These are phyloP conservation scores for Cheiracanthium punctorium DNA, from an alignment of 2,888 invertebrate genomes.

Conservation along the genomic window DNA sequence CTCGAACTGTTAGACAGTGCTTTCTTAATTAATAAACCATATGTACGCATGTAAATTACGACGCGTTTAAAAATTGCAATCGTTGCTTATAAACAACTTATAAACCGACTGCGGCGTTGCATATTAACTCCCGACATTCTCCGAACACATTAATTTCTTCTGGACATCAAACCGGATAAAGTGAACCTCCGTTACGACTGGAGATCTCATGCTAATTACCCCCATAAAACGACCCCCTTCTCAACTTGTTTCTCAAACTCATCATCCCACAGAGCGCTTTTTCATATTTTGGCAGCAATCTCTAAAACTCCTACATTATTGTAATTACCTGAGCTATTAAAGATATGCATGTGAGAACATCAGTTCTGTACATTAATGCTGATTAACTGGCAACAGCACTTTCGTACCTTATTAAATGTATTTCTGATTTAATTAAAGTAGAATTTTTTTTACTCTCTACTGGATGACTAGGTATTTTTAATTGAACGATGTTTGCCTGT, in stretches of 20 bases:
- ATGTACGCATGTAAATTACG: no score
- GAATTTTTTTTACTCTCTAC: not conserved
- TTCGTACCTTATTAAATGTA: slow-evolving; percentile 15
- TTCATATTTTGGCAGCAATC: not conserved
- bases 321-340: slow-evolving; percentile 11
- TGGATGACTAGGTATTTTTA: not conserved
- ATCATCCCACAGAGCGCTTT: not conserved
- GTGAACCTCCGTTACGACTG: not conserved
- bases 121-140: not conserved
- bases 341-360: not conserved
- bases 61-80: no score
- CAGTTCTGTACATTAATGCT: not conserved
- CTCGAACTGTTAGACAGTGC: no score
- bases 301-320: slow-evolving; percentile 8
- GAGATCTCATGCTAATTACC: slow-evolving; percentile 7
- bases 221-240: not conserved
- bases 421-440: slow-evolving; percentile 10
- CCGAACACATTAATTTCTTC: not conserved
- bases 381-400: not conserved
- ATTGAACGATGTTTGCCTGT: not conserved
- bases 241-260: not conserved
- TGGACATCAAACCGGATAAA: slow-evolving; percentile 8
- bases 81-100: not conserved
- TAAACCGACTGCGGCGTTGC: not conserved
- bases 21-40: no score